Base-by-base conservation (phyloP, 2,113 vertebrate genomes). In the Datnioides undecimradiatus region DNA sequence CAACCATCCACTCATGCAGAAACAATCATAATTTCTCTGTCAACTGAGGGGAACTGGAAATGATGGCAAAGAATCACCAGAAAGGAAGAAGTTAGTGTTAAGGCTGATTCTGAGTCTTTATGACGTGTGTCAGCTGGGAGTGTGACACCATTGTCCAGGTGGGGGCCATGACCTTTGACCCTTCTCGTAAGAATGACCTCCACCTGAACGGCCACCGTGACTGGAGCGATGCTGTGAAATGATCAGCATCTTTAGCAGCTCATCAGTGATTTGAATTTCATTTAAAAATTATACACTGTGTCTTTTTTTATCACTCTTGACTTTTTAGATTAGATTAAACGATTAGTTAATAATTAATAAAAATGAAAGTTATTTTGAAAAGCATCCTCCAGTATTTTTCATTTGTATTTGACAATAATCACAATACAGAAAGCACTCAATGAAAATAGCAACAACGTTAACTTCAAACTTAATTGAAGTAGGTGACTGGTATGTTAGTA, bases 61-160 rank as follows among this genome's bases (percentile, higher is more conserved):
- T 48, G 17, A n/a, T 8, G 3, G 4, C 27, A 2, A 29, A 17
- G 8, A 29, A 25, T 13, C 5, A 0, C 21, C 3, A 5, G 4
- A 5, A 14, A 54, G 29, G 8, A 5, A n/a, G 41, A 19, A 6
- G 40, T 34, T 0, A 0, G 25, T 3, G 12, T 2, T 48, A 3
- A 10, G 29, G 29, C 46, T 52, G 69, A 38, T 21, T 13, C 2
- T 4, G 25, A 54, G 80, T 21, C 23, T 70, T 82, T 34, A 54
- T 16, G 57, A 9, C 40, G 36, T 5, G 13, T 58, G 76, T 73
- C 82, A 80, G 66, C 67, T 60, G 73, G 58, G 57, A 19, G 5
- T 3, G 59, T 55, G 85, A 86, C 82, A 79, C 36, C 48, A 10
- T n/a, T 10, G 66, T 75, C 70, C 85, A 84, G 90, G 66, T 84